These are phyloP conservation scores for Polylopha cassiicola DNA, from an alignment of 2,888 invertebrate genomes.

Conservation along the genomic window DNA sequence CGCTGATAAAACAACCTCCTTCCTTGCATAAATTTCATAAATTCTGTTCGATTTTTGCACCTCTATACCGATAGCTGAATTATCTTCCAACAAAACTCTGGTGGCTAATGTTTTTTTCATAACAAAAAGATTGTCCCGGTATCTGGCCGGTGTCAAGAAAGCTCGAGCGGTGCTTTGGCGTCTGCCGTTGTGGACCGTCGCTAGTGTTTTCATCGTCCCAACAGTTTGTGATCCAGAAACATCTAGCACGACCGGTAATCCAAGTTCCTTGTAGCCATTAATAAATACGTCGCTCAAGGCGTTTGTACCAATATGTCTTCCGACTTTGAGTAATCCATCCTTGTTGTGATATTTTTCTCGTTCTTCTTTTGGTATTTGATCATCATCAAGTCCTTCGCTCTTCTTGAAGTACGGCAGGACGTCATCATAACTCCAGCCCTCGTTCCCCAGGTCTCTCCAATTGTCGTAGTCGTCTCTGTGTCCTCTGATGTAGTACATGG, in stretches of 20 bases:
- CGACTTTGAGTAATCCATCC: constrained; percentile 51
- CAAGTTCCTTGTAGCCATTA: constrained; percentile 46
- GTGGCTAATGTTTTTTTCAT: constrained; percentile 58
- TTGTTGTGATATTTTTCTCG: constrained; percentile 29
- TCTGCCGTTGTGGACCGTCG: constrained; percentile 80
- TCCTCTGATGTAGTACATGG: constrained; percentile 78
- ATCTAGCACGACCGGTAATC: constrained; percentile 80
- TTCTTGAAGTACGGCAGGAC: constrained; percentile 75
- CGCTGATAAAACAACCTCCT: constrained; percentile 55
- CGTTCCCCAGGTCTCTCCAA: constrained; percentile 59
- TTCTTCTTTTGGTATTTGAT: constrained; percentile 7
- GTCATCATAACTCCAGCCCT: constrained; percentile 79
- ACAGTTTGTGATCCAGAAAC: constrained; percentile 84
- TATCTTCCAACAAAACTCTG: constrained; percentile 54
- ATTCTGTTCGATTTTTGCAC: constrained; percentile 34
- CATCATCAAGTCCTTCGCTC: constrained; percentile 19
- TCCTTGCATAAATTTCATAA: constrained; percentile 36
- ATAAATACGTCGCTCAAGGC: constrained; percentile 26
- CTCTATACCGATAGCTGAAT: constrained; percentile 46
- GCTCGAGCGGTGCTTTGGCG: constrained; percentile 85
- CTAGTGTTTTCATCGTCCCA: constrained; percentile 86
- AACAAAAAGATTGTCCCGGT: constrained; percentile 36
- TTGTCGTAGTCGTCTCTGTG: constrained; percentile 76
- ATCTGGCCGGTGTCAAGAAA: constrained; percentile 69
- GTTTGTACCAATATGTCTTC: constrained; percentile 39